A percentile compares a stretch with the other conserved stretches of the same genome.
Conservation (phyloP, 2,888 invertebrate genomes). For the Epistrophe eligans region DNA sequence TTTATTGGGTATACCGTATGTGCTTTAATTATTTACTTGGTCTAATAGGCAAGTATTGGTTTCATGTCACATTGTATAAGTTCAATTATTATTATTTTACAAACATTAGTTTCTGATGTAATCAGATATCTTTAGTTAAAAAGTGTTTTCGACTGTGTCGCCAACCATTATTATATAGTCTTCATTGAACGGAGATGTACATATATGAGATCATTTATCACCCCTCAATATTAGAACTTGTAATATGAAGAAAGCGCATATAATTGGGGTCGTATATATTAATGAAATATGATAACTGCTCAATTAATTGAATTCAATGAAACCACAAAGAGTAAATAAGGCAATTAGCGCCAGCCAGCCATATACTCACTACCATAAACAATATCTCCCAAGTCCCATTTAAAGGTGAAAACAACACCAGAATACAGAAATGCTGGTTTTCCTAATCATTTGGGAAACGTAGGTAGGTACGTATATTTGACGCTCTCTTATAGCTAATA, state of each 20-base stretch:
- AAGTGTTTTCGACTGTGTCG: neutral
- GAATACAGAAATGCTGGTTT: neutral
- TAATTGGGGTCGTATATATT: neutral
- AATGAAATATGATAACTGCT: constrained; percentile 47
- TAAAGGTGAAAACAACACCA: neutral
- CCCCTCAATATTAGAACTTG: neutral
- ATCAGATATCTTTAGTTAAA: neutral
- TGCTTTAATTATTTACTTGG: no score
- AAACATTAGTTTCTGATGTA: neutral
- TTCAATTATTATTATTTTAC: no score
- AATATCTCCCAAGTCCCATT: neutral
- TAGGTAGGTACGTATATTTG: neutral
- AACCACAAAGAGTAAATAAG: constrained; percentile 37
- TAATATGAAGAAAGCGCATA: neutral
- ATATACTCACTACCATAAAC: neutral
- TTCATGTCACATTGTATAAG: no score
- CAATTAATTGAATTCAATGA: constrained; percentile 66
- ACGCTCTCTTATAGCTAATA: constrained; percentile 33
- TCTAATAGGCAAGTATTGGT: no score
- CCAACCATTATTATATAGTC: neutral
- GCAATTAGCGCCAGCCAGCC: constrained; percentile 30
- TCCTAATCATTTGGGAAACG: neutral
- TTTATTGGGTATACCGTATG: no score
- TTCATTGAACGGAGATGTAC: neutral
- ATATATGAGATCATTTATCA: neutral